A percentile compares a stretch with the other conserved stretches of the same genome.
Conservation (phyloP, 64 coral and sea anemone species). For the Trachythela sp. region DNA sequence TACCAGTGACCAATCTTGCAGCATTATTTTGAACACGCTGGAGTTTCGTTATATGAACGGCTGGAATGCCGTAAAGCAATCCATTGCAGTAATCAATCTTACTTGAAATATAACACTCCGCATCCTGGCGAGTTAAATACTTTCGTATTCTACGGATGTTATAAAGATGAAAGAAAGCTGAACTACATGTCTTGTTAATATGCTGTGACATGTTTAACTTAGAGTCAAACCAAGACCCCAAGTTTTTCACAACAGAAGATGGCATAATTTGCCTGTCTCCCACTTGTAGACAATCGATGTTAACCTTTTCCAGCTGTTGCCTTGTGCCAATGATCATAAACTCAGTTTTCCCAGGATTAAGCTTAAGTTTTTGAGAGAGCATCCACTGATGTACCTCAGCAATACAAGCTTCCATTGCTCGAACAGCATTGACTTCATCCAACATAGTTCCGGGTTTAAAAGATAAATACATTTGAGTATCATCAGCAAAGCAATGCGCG, state of each 20-base stretch:
- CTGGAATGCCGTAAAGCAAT: slow-evolving; percentile 7
- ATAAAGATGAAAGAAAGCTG: background rate
- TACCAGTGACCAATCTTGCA: background rate
- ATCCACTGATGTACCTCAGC: slow-evolving; percentile 6
- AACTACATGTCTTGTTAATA: background rate
- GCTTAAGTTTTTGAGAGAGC: slow-evolving; percentile 22
- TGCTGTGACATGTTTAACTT: background rate
- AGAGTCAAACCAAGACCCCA: slow-evolving; percentile 28
- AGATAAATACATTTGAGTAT: no score
- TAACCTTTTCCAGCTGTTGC: slow-evolving; percentile 4
- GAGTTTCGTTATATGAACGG: slow-evolving; percentile 16
- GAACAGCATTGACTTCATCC: background rate
- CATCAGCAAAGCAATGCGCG: no score
- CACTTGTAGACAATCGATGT: background rate
- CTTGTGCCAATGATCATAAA: slow-evolving; percentile 10
- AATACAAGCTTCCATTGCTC: background rate
- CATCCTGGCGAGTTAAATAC: background rate
- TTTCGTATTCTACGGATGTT: background rate
- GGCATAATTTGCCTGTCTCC: slow-evolving; percentile 20
- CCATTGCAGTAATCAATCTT: slow-evolving; percentile 21
- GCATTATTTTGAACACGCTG: background rate
- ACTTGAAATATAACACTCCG: slow-evolving; percentile 17
- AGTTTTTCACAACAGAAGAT: slow-evolving; percentile 15
- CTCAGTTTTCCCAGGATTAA: background rate
- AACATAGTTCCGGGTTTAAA: no score